Percentiles rank a stretch among this genome's conserved stretches.
Evolutionary conservation across 2,888 invertebrate genomes (phyloP).

Genomic region (Cryptosula pallasiana): DNA sequence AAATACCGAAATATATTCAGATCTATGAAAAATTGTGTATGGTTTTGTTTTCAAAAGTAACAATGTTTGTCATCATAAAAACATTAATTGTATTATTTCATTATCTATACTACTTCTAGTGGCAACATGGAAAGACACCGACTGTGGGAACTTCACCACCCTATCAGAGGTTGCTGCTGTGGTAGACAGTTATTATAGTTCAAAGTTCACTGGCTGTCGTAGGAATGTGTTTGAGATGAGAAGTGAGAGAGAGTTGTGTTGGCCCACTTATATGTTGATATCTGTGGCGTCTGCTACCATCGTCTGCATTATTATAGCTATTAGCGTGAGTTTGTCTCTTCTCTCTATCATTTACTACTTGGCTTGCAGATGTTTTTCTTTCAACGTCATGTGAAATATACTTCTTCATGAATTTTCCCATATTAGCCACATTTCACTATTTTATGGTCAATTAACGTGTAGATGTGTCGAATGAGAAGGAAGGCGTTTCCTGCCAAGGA

Average conservation of each 20-base stretch:
- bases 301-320: not conserved
- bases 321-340: constrained; percentile 1
- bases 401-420: too few species aligned
- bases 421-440: too few species aligned
- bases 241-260: not conserved
- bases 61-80: too few species aligned
- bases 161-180: not conserved
- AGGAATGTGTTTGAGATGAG: not conserved
- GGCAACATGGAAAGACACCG: not conserved
- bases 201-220: not conserved
- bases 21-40: not conserved
- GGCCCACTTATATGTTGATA: not conserved
- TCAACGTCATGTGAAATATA: too few species aligned
- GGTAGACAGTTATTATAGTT: not conserved
- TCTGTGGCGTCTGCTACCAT: not conserved
- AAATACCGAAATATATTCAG: not conserved
- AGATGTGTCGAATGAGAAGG: not conserved
- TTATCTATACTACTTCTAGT: not conserved
- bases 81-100: too few species aligned
- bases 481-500: not conserved
- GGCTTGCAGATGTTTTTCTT: too few species aligned
- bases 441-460: not conserved
- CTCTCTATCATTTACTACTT: too few species aligned
- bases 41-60: too few species aligned
- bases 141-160: not conserved